A percentile compares a stretch with the other conserved stretches of the same genome.
phyloP scores from a whole-genome alignment of 1,140 invertebrate species.

The Conopomorpha cramerella region DNA sequence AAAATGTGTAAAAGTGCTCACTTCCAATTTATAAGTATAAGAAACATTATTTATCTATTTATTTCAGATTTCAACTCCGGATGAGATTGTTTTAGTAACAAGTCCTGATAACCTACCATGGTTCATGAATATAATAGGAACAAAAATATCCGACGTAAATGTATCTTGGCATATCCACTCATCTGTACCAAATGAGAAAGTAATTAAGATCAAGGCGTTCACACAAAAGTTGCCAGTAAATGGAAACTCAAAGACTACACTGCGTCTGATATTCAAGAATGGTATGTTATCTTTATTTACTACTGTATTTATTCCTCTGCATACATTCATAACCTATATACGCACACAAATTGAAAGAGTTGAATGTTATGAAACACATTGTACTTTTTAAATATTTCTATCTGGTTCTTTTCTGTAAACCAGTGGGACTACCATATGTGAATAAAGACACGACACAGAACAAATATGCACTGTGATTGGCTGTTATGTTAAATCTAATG shows the following conservation, averaged over 20 bases:
- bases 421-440: too few species aligned
- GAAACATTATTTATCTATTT: too few species aligned
- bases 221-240: slow-evolving; percentile 9
- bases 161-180: slow-evolving; percentile 69
- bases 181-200: slow-evolving; percentile 49
- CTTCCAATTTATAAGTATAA: too few species aligned
- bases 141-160: slow-evolving; percentile 54
- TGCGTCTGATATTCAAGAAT: slow-evolving; percentile 78
- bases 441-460: too few species aligned
- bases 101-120: slow-evolving; percentile 70
- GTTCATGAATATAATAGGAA: slow-evolving; percentile 65
- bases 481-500: too few species aligned
- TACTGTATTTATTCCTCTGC: too few species aligned
- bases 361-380: too few species aligned
- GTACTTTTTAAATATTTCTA: neutral
- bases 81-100: slow-evolving; percentile 72
- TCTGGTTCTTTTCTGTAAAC: too few species aligned
- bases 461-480: too few species aligned
- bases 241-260: slow-evolving; percentile 43
- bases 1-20: too few species aligned
- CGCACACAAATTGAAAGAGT: neutral
- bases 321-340: too few species aligned
- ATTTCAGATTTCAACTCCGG: slow-evolving; percentile 44
- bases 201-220: slow-evolving; percentile 30
- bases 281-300: slow-evolving; percentile 60